These are phyloP conservation scores for Apostichopus japonicus DNA, from an alignment of 35 echinoderm and acorn worm species.

Conservation along the genomic window DNA sequence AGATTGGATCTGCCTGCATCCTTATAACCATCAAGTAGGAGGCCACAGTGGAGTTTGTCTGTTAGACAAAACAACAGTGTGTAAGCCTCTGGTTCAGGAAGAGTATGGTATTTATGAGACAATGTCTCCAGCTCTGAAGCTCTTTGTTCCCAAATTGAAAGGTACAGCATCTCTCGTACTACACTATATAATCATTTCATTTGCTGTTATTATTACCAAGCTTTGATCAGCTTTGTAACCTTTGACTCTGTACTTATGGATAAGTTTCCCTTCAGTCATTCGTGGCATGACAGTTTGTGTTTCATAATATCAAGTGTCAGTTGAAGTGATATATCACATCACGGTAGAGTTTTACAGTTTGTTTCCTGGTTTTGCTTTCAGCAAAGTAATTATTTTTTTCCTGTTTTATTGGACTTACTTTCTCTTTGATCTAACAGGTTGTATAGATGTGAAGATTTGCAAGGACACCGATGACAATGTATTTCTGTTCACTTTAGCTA, in stretches of 20 bases:
- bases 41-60: slow-evolving; percentile 63
- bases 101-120: slow-evolving; percentile 57
- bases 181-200: too few species aligned
- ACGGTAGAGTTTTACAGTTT: too few species aligned
- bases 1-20: slow-evolving; percentile 54
- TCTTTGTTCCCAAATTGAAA: slow-evolving; percentile 69
- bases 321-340: too few species aligned
- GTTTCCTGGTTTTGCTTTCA: too few species aligned
- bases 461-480: slow-evolving; percentile 9
- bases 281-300: background rate
- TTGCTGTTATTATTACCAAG: too few species aligned
- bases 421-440: background rate
- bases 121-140: slow-evolving; percentile 52
- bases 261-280: background rate
- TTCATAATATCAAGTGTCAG: too few species aligned
- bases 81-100: slow-evolving; percentile 54
- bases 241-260: too few species aligned
- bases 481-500: slow-evolving; percentile 20
- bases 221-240: too few species aligned
- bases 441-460: slow-evolving; percentile 26
- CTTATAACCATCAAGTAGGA: slow-evolving; percentile 74
- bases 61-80: slow-evolving; percentile 54
- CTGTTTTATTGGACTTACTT: background rate
- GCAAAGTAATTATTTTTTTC: background rate
- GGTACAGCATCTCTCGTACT: slow-evolving; percentile 4